Evolutionary conservation across 92 coral and sea anemone species (phyloP), one percentile per base, ranked within the genome.

Genomic region (Umimayanthus kanabou): DNA sequence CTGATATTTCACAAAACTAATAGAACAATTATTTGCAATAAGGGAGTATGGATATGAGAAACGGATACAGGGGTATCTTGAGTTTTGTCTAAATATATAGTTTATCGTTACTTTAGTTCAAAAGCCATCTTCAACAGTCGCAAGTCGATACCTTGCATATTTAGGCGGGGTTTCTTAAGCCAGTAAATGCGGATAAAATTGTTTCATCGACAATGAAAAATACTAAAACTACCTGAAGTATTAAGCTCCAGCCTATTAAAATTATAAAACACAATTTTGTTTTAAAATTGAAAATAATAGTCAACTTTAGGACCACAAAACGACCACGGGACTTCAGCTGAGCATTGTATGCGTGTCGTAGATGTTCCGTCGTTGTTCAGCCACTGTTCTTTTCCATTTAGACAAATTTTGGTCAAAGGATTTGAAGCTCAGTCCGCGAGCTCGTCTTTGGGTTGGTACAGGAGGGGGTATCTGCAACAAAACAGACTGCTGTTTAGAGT

Each of bases 301-400:
- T 15, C 77, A 73, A 29, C n/a, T 80, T 4, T 42, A 76, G 49
- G 20, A 50, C 65, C 3, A 57, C 16, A 22, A 7, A 61, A 20
- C 25, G 8, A 61, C 9, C 69, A 61, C 1, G 6, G 0, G 9
- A 61, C 5, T 47, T 92, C 93, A 96, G 84, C 96, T 96, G 29
- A 96, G 92, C 96, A 96, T 95, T 29, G 98, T 88, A 64, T 94
- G 92, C 9, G 95, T 83, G 74, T 93, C 95, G 76, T 97, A 97
- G 61, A 97, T 96, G 77, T 95, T 97, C 43, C 95, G 91, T 64
- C 99, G 89, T 65, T 97, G 99, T 58, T 93, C 95, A 22, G 93
- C 96, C 8, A 97, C 98, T 39, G 94, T 91, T 77, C 74, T 91
- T 39, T 95, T 97, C 99, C 99, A 97, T 86, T 94, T 92, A 14